phyloP scores from a whole-genome alignment of 2,113 vertebrate genomes.

The Diadophis punctatus region DNA sequence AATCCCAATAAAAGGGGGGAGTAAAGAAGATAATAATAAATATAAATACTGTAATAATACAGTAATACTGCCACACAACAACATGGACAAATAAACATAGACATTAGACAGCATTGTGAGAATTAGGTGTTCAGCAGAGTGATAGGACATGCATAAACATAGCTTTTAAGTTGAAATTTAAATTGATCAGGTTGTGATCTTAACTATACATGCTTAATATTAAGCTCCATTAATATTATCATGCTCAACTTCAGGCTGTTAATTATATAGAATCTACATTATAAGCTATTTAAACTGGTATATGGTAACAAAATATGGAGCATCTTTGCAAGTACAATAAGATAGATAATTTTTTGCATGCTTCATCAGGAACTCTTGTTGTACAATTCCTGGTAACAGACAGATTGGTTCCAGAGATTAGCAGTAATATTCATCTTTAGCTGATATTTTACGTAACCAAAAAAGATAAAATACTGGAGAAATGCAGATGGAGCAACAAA shows the following conservation, averaged over 20 bases:
- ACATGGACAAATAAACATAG: neutral
- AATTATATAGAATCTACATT: neutral
- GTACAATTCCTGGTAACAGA: neutral
- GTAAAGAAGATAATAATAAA: neutral
- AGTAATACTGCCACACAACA: neutral
- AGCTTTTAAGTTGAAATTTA: neutral
- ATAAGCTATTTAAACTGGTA: neutral
- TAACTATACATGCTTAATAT: neutral
- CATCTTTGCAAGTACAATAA: neutral
- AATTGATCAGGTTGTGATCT: neutral
- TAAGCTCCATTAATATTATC: neutral
- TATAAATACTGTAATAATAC: neutral
- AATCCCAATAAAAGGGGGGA: neutral
- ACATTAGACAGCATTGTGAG: neutral
- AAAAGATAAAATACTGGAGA: neutral
- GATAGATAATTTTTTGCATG: neutral
- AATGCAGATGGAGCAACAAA: neutral
- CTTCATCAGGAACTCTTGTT: neutral
- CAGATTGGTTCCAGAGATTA: neutral
- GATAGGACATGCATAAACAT: neutral
- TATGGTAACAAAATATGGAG: neutral
- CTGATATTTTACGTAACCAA: neutral
- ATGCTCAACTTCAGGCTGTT: neutral
- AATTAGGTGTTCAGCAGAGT: neutral
- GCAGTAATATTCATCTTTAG: neutral